Conservation (phyloP, 2,113 vertebrate genomes). For the Microcebus lehilahytsara region DNA sequence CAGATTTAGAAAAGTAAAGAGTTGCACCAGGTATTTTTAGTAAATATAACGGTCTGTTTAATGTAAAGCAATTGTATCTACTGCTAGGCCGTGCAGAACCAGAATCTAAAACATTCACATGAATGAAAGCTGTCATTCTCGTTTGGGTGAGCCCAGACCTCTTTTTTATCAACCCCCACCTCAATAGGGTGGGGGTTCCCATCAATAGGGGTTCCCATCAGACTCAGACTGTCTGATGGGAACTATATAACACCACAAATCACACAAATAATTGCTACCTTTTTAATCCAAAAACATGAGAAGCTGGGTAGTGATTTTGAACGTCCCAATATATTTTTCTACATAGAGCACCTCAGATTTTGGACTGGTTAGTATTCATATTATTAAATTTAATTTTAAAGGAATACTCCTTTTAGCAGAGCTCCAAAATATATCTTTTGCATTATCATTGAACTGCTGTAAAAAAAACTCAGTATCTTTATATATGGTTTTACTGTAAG, state of each 20-base stretch:
- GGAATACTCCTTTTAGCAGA: background rate
- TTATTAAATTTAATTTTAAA: conserved; percentile 28
- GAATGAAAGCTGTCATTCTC: background rate
- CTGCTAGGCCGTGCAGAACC: background rate
- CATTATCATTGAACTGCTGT: background rate
- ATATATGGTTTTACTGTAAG: background rate
- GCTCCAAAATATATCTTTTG: background rate
- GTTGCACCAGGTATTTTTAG: background rate
- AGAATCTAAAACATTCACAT: background rate
- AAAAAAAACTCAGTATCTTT: background rate
- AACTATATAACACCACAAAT: background rate
- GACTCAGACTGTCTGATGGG: background rate
- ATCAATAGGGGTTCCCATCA: too few relatives aligned
- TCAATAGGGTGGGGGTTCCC: too few relatives aligned
- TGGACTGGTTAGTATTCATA: background rate
- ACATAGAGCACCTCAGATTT: background rate
- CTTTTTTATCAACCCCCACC: background rate
- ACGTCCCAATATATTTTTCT: background rate
- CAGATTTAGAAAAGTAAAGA: background rate
- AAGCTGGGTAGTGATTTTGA: background rate
- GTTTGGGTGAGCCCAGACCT: background rate
- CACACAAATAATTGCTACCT: background rate
- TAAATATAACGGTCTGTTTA: background rate
- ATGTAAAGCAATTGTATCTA: background rate
- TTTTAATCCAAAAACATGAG: background rate